phyloP scores from a whole-genome alignment of 2,797 vertebrate species.

The Bufotes viridis region DNA sequence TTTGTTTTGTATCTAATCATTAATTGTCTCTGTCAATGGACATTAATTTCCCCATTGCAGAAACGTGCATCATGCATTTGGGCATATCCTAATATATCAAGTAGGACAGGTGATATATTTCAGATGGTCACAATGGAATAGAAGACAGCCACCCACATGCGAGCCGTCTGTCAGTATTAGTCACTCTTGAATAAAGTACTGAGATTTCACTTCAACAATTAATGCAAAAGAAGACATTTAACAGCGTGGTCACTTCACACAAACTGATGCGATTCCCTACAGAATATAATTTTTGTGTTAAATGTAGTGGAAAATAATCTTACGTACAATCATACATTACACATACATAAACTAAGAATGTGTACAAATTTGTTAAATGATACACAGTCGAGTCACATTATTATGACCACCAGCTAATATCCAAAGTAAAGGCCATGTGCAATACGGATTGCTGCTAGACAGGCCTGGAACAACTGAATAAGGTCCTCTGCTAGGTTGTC shows the following conservation, averaged over 20 bases:
- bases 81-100: constrained; percentile 85
- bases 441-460: too few relatives aligned
- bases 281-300: not conserved
- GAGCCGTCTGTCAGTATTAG: constrained; percentile 82
- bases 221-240: constrained; percentile 17
- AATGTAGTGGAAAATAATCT: not conserved
- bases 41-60: constrained; percentile 85
- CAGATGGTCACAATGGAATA: constrained; percentile 84
- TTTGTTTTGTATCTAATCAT: constrained; percentile 81
- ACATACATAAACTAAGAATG: not conserved
- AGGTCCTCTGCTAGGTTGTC: too few relatives aligned
- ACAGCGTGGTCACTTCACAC: not conserved
- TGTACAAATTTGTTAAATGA: not conserved
- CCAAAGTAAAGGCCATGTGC: too few relatives aligned
- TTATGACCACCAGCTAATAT: too few relatives aligned
- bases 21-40: constrained; percentile 82
- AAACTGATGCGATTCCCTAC: not conserved
- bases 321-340: not conserved
- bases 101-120: constrained; percentile 85
- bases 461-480: too few relatives aligned
- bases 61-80: constrained; percentile 81
- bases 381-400: too few relatives aligned
- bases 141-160: constrained; percentile 84
- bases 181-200: constrained; percentile 72
- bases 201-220: constrained; percentile 19